Base-by-base conservation (phyloP, 2,113 vertebrate genomes). In the Scophthalmus maximus region DNA sequence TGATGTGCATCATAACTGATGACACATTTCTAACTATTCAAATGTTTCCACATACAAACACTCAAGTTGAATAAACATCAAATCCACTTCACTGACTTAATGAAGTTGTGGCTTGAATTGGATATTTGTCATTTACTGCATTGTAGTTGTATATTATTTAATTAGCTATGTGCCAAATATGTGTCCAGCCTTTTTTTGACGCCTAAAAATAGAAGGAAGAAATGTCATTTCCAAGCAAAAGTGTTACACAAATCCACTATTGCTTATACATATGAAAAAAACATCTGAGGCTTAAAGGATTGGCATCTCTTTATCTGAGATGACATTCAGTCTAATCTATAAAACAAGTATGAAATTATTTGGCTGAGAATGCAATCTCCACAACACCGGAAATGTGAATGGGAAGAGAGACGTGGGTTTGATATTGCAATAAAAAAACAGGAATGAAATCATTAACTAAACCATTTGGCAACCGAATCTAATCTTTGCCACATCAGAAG, bases 381-480 rank as follows among this genome's bases (percentile, higher is more conserved):
- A 57, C 59, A 60, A 56, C 50, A 44, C 25, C 47, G 71, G 23
- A 46, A 25, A 50, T 55, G 46, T 77, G 57, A 77, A 73, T 73
- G 69, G 55, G 71, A 77, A 82, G 47, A 82, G 63, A 74, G 60
- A 46, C 50, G 20, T 69, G 22, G 77, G 60, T 76, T 78, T 87
- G 83, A 88, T 77, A 62, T 79, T 67, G 82, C 80, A 88, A 76
- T 84, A 73, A 80, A 62, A n/a, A 72, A 83, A 68, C 81, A 68
- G 81, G 75, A 90, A 88, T 85, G 77, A 85, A 90, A 89, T 81
- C 82, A 89, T 84, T 78, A 88, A 84, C 81, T 72, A 23, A 71
- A 85, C 70, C 66, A 62, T 90, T 92, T 84, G 78, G 84, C 78
- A 73, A 81, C 71, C 71, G 68, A 85, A 82, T 89, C 76, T 86